Percentiles rank a stretch among this genome's conserved stretches.
Conservation (phyloP, 2,113 vertebrate genomes). For the Pelodiscus sinensis region DNA sequence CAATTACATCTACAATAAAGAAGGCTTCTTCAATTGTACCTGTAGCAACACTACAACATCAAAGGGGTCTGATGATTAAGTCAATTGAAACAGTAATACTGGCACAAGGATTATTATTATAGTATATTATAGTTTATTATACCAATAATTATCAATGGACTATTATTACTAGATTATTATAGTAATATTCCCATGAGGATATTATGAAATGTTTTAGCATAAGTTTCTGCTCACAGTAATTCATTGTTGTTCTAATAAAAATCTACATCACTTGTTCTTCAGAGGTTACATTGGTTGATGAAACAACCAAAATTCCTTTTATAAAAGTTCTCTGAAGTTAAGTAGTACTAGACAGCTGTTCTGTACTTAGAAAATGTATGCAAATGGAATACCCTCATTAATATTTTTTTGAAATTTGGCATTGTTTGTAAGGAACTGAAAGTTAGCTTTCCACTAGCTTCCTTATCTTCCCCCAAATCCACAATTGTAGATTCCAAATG, state of each 20-base stretch:
- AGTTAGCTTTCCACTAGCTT: neutral
- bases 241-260: slow-evolving; percentile 62
- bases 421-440: neutral
- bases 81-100: slow-evolving; percentile 66
- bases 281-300: neutral
- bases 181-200: slow-evolving; percentile 28
- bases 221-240: slow-evolving; percentile 59
- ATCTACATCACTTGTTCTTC: neutral
- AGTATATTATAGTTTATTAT: too few relatives aligned
- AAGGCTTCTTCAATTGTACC: slow-evolving; percentile 68
- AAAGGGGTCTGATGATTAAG: slow-evolving; percentile 69
- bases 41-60: slow-evolving; percentile 61
- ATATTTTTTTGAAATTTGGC: neutral
- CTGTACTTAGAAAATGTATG: neutral
- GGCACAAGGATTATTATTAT: neutral
- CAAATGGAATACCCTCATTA: neutral
- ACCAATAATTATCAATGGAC: too few relatives aligned
- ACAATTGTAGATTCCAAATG: neutral
- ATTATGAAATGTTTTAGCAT: slow-evolving; percentile 58
- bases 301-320: neutral
- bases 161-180: too few relatives aligned
- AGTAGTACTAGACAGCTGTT: neutral
- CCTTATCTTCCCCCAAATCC: neutral
- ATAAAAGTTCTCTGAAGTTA: neutral
- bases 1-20: slow-evolving; percentile 15